Percentiles rank a stretch among this genome's conserved stretches.
Evolutionary conservation across 2,113 vertebrate genomes (phyloP).

Genomic region (Hirundichthys speculiger): DNA sequence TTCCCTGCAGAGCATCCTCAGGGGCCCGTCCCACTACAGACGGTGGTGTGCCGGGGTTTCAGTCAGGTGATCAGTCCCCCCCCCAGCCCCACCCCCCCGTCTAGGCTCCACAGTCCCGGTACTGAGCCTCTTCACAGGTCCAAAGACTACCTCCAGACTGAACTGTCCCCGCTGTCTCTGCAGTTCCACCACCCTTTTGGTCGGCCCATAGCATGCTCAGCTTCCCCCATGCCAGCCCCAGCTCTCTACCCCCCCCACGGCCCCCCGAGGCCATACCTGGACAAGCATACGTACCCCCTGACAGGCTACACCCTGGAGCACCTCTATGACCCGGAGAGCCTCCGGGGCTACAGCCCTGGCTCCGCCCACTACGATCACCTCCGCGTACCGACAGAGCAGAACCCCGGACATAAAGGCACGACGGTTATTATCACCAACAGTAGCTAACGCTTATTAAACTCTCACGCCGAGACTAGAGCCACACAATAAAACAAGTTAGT

Average conservation of each 20-base stretch:
- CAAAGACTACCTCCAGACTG: conserved; percentile 91
- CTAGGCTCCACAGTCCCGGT: conserved; percentile 90
- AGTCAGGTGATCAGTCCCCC: conserved; percentile 85
- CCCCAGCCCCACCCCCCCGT: conserved; percentile 86
- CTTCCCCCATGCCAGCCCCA: conserved; percentile 82
- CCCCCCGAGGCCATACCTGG: conserved; percentile 86
- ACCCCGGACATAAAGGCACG: conserved; percentile 92
- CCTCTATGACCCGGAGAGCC: conserved; percentile 91
- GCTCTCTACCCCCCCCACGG: conserved; percentile 82
- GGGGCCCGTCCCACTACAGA: conserved; percentile 80
- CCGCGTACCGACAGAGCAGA: conserved; percentile 89
- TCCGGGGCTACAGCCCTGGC: conserved; percentile 90
- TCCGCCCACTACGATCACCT: conserved; percentile 91
- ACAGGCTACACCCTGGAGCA: conserved; percentile 94
- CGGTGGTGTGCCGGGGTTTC: conserved; percentile 81
- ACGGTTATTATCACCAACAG: conserved; percentile 98
- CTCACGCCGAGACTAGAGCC: neutral
- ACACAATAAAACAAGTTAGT: neutral
- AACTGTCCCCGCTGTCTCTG: conserved; percentile 84
- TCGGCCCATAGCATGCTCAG: conserved; percentile 80
- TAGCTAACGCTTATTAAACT: conserved; percentile 85
- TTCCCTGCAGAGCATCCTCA: conserved; percentile 85
- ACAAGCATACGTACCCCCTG: conserved; percentile 93
- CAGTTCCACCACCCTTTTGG: conserved; percentile 81
- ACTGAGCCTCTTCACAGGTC: conserved; percentile 88